These are phyloP conservation scores for Carapus acus DNA, from an alignment of 2,797 vertebrate genomes.

Conservation along the genomic window DNA sequence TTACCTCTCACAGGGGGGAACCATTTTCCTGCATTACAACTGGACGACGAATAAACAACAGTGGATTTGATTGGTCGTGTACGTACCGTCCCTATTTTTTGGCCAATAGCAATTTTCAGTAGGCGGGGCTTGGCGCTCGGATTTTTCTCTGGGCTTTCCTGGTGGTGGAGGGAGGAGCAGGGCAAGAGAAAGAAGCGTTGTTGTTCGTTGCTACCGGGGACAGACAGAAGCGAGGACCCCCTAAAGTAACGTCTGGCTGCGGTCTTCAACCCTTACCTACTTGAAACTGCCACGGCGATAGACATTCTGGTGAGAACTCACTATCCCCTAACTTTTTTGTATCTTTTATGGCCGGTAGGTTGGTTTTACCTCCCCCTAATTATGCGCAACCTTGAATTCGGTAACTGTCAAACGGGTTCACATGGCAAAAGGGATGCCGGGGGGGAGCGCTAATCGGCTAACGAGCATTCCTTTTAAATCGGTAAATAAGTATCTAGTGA, in stretches of 20 bases:
- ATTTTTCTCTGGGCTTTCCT: background rate
- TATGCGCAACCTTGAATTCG: slow-evolving; percentile 28
- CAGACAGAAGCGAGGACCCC: slow-evolving; percentile 38
- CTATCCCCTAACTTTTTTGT: slow-evolving; percentile 18
- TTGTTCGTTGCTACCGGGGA: slow-evolving; percentile 49
- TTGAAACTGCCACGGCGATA: slow-evolving; percentile 2
- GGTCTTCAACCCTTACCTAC: slow-evolving; percentile 11
- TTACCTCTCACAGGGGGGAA: background rate
- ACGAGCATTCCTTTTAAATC: slow-evolving; percentile 14
- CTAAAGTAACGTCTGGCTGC: slow-evolving; percentile 27
- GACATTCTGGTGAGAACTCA: slow-evolving; percentile 44
- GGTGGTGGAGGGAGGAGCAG: slow-evolving; percentile 34
- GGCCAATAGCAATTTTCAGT: slow-evolving; percentile 41
- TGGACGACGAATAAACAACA: slow-evolving; percentile 10
- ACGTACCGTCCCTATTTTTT: slow-evolving; percentile 39
- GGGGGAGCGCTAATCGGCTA: slow-evolving; percentile 47
- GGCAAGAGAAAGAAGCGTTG: slow-evolving; percentile 27
- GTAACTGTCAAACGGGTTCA: slow-evolving; percentile 55
- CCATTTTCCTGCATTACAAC: slow-evolving; percentile 8
- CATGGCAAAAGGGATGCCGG: slow-evolving; percentile 53
- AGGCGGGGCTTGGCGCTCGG: slow-evolving; percentile 29
- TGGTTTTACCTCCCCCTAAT: background rate
- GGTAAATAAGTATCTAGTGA: background rate
- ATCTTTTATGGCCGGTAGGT: background rate
- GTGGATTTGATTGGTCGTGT: slow-evolving; percentile 43